These are phyloP conservation scores for Oligia fasciuncula DNA, from an alignment of 2,888 invertebrate species.

Conservation along the genomic window DNA sequence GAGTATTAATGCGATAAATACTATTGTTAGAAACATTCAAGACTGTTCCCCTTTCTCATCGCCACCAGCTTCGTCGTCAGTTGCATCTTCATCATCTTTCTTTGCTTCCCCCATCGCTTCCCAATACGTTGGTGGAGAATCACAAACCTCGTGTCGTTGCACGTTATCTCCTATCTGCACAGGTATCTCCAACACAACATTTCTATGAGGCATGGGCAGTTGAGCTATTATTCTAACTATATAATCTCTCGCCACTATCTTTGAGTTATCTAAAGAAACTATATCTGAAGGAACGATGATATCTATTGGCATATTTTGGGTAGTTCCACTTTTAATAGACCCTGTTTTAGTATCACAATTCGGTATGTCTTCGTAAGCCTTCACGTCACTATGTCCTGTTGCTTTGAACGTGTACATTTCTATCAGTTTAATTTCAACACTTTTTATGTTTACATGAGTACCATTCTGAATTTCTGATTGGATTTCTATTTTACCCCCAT, in stretches of 20 bases:
- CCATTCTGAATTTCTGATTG: constrained; percentile 70
- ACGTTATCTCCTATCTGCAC: constrained; percentile 67
- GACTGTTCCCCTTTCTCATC: constrained; percentile 11
- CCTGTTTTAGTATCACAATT: constrained; percentile 65
- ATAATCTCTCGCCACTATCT: constrained; percentile 69
- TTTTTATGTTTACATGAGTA: constrained; percentile 65
- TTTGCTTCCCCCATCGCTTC: constrained; percentile 64
- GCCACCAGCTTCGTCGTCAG: constrained; percentile 6
- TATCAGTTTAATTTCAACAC: constrained; percentile 66
- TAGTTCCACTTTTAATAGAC: constrained; percentile 56
- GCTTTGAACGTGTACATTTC: constrained; percentile 65
- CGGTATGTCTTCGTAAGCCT: constrained; percentile 52
- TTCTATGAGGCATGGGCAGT: constrained; percentile 70
- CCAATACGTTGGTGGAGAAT: constrained; percentile 70
- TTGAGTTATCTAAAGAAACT: constrained; percentile 66
- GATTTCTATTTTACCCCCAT: constrained; percentile 66
- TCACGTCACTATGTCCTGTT: constrained; percentile 45
- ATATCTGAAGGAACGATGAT: constrained; percentile 43
- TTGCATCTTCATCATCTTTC: constrained; percentile 42
- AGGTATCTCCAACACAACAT: constrained; percentile 67
- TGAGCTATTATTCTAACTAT: constrained; percentile 63
- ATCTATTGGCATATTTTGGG: constrained; percentile 60
- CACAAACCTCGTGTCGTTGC: constrained; percentile 36
- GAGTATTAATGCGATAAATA: not conserved
- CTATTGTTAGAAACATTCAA: not conserved